Conservation (phyloP, 2,888 invertebrate genomes). For the Hipparchia sbordonii region DNA sequence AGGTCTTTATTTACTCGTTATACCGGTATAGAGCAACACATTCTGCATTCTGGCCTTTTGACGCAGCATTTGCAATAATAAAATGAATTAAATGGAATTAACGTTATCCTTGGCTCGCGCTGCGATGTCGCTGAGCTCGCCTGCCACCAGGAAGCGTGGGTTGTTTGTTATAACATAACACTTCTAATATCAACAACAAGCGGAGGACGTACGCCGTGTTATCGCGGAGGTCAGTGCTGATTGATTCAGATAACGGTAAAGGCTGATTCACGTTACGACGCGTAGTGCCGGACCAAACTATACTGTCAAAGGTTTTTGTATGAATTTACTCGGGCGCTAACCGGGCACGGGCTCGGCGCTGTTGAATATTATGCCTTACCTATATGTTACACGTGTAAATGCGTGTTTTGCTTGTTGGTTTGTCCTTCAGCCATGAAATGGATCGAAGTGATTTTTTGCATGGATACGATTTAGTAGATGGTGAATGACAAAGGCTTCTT, state of each 20-base stretch:
- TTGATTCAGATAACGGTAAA: slow-evolving; percentile 32
- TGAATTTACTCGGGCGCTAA: no score
- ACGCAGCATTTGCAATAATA: slow-evolving; percentile 1
- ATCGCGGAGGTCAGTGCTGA: slow-evolving; percentile 40
- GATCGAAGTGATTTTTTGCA: no score
- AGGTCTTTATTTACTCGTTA: background rate
- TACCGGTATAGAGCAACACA: background rate
- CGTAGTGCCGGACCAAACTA: no score
- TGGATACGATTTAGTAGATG: no score
- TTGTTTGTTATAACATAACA: slow-evolving; percentile 9
- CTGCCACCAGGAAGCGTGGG: slow-evolving; percentile 9
- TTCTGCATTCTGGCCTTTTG: background rate
- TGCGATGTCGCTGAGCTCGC: background rate
- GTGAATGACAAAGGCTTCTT: no score
- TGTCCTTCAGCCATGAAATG: no score
- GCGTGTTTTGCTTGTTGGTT: no score
- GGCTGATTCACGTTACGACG: no score
- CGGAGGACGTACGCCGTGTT: slow-evolving; percentile 20
- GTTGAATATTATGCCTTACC: no score
- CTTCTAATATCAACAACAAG: slow-evolving; percentile 10
- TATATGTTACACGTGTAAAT: no score
- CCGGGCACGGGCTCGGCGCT: no score
- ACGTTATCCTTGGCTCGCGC: slow-evolving; percentile 3
- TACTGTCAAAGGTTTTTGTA: no score
- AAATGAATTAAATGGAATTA: background rate